These are phyloP conservation scores for Lepidostoma basale DNA, from an alignment of 1,140 invertebrate genomes.

Conservation along the genomic window DNA sequence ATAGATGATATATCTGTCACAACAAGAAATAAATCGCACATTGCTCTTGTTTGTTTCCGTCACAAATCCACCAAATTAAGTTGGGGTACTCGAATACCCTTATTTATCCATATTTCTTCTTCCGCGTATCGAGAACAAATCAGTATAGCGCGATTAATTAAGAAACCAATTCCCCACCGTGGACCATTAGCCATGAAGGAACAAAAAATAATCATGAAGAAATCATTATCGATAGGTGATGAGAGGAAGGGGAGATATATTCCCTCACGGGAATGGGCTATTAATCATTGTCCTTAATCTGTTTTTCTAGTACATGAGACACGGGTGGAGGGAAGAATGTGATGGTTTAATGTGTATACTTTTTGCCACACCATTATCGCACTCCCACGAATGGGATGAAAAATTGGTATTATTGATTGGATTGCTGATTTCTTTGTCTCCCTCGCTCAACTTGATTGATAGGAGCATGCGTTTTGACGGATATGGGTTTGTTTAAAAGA, in stretches of 20 bases:
- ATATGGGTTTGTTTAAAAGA: too few species aligned
- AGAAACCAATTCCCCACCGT: not conserved
- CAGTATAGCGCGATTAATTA: too few species aligned
- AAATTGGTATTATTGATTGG: conserved; percentile 18
- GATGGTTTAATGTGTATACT: conserved; percentile 5
- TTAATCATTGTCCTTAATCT: conserved; percentile 23
- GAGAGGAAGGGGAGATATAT: not conserved
- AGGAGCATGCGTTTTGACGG: too few species aligned
- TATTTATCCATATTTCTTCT: too few species aligned
- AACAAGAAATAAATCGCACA: too few species aligned
- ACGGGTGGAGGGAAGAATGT: not conserved
- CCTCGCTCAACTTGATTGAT: conserved; percentile 11
- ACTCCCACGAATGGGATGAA: not conserved
- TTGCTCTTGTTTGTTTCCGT: too few species aligned
- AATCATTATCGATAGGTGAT: conserved; percentile 25
- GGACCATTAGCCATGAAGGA: not conserved
- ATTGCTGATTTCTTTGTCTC: conserved; percentile 16
- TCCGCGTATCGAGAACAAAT: too few species aligned
- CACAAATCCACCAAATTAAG: too few species aligned
- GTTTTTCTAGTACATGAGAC: conserved; percentile 14
- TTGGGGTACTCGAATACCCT: too few species aligned
- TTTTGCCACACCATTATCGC: conserved; percentile 10
- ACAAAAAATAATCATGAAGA: conserved; percentile 19
- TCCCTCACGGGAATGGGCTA: conserved; percentile 9
- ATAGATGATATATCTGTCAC: too few species aligned